These are phyloP conservation scores for Drosophila funebris DNA, from an alignment of 1,140 invertebrate species.

Conservation along the genomic window DNA sequence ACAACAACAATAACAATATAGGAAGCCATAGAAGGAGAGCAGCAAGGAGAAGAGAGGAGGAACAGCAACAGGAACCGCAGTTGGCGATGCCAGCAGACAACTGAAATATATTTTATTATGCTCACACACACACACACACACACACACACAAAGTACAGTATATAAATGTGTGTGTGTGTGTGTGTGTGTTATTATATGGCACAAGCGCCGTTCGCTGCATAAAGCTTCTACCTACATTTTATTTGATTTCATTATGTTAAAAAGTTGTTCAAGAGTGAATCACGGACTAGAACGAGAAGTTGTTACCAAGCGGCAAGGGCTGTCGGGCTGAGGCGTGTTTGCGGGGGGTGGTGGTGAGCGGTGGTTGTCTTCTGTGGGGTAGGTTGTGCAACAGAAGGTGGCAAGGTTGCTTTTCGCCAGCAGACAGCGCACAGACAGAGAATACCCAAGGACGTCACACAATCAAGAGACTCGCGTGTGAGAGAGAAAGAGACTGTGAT, in stretches of 20 bases:
- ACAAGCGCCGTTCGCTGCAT: constrained; percentile 53
- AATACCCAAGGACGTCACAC: constrained; percentile 33
- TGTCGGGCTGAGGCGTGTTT: neutral
- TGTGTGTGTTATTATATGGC: constrained; percentile 46
- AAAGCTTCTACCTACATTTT: constrained; percentile 76
- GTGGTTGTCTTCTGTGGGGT: neutral
- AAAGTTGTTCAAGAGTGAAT: constrained; percentile 81
- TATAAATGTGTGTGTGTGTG: constrained; percentile 10
- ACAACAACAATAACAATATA: constrained; percentile 3
- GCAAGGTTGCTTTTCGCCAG: constrained; percentile 29
- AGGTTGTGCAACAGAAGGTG: constrained; percentile 1
- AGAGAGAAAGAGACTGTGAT: neutral
- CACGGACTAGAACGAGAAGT: constrained; percentile 49
- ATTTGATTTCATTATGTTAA: constrained; percentile 82
- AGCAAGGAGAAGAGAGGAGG: constrained; percentile 17
- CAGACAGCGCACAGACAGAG: constrained; percentile 70
- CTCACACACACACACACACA: constrained; percentile 21
- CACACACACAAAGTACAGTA: neutral
- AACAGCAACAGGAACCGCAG: constrained; percentile 52
- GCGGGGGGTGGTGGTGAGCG: neutral
- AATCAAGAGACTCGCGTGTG: neutral
- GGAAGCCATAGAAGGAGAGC: neutral
- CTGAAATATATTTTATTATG: constrained; percentile 68
- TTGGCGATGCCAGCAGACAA: constrained; percentile 47
- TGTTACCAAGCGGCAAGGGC: constrained; percentile 5